phyloP scores from a whole-genome alignment of 2,888 invertebrate species.

The Scaeva pyrastri region DNA sequence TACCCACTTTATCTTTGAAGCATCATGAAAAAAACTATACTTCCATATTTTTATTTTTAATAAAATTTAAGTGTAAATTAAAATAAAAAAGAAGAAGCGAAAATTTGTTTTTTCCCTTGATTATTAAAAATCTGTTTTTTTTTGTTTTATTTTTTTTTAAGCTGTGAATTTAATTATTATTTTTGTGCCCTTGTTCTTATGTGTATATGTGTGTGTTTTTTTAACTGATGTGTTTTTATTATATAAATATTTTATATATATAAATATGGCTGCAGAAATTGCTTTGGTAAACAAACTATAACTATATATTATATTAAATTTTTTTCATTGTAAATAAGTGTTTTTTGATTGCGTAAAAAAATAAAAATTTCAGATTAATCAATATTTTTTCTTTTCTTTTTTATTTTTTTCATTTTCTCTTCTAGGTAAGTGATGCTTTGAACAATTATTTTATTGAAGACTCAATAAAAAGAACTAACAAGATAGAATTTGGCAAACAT shows the following conservation, averaged over 20 bases:
- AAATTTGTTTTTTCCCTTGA: conserved; percentile 4
- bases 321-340: conserved; percentile 36
- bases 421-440: conserved; percentile 70
- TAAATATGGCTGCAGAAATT: conserved; percentile 76
- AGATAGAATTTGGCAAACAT: conserved; percentile 62
- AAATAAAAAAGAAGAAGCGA: conserved; percentile 24
- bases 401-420: conserved; percentile 55
- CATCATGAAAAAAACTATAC: background rate
- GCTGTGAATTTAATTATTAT: conserved; percentile 54
- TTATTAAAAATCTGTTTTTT: conserved; percentile 1
- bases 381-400: conserved; percentile 30
- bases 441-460: background rate
- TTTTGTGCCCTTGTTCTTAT: conserved; percentile 42
- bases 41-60: conserved; percentile 23
- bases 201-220: background rate
- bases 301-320: background rate
- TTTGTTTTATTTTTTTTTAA: background rate
- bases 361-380: conserved; percentile 4
- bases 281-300: conserved; percentile 66
- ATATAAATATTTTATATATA: conserved; percentile 57
- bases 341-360: conserved; percentile 23
- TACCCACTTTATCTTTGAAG: conserved; percentile 52
- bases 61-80: conserved; percentile 57
- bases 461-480: conserved; percentile 21
- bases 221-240: conserved; percentile 20